Evolutionary conservation across 2,797 vertebrate genomes (phyloP), one percentile per base, ranked within the genome.

Genomic region (Labroides dimidiatus): DNA sequence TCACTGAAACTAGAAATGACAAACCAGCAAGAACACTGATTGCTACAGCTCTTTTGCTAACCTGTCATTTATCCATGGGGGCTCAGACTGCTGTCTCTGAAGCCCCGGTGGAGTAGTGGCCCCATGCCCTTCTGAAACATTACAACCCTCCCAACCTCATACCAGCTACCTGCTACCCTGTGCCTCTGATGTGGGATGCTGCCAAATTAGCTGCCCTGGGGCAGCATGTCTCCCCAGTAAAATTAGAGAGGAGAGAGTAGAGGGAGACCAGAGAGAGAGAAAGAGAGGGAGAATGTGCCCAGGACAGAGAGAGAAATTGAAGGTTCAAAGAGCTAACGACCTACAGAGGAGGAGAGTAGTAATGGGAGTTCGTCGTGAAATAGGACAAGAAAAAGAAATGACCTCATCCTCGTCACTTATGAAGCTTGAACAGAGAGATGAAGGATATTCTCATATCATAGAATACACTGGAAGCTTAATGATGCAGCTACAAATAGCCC

Each of bases 241-340:
- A 91, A 93, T 92, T 89, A 91, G 50, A 92, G 84, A 76, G 78
- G n/a, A 81, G 78, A 57, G 67, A 64, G 60, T 58, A 44, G 54
- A 69, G 51, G 49, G 65, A 65, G 56, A 79, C 48, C 20, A 78
- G 57, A 72, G 54, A 41, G 50, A 67, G 54, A 49, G 45, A 81
- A 44, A 82, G 57, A 79, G 15, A 52, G 27, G 72, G 72, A 58
- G 69, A 75, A 60, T 23, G 30, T 73, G 69, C 4, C 0, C 13
- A 4, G 61, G 63, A 58, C 41, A 62, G 15, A 58, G 51, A 63
- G 62, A 81, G 51, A 82, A 51, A 79, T 60, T 74, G 64, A 68
- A 82, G 82, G 81, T 84, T 91, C 84, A 90, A 78, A 84, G 85
- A 83, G 52, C 60, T 75, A 81, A 87, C 83, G 85, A 86, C 79